Evolutionary conservation across 2,888 invertebrate species (phyloP).

Genomic region (Hololepta plana): DNA sequence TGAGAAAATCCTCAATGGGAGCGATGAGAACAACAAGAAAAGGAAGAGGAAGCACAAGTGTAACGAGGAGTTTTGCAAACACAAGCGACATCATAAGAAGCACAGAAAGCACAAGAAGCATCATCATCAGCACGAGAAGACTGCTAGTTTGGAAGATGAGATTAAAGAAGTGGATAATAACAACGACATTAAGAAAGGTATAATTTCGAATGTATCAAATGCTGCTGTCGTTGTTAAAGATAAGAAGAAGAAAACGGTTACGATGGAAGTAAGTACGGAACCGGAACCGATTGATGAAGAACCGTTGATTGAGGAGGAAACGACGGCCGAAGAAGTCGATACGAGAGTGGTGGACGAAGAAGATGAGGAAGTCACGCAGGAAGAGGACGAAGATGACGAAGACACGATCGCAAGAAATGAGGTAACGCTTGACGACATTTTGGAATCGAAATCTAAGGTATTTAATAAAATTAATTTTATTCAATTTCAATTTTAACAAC

Average conservation of each 20-base stretch:
- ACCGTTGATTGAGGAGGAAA: conserved; percentile 2
- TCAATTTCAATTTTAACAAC: conserved; percentile 5
- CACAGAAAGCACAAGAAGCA: conserved; percentile 64
- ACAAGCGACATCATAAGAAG: conserved; percentile 58
- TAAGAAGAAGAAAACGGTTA: conserved; percentile 17
- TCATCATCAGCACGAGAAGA: too few relatives aligned
- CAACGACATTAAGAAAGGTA: too few relatives aligned
- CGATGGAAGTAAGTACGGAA: conserved; percentile 29
- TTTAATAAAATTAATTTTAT: too few relatives aligned
- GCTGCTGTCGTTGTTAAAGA: too few relatives aligned
- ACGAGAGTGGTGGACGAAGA: conserved; percentile 15
- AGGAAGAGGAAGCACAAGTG: conserved; percentile 53
- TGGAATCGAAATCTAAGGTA: conserved; percentile 19
- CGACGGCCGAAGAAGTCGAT: conserved; percentile 8
- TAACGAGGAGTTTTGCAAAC: conserved; percentile 43
- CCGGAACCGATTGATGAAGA: conserved; percentile 19
- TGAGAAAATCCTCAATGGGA: conserved; percentile 30
- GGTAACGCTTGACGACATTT: conserved; percentile 24
- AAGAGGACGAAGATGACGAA: conserved; percentile 12
- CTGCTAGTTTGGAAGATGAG: conserved; percentile 19
- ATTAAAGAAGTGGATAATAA: too few relatives aligned
- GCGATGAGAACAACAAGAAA: conserved; percentile 26
- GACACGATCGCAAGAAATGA: conserved; percentile 13
- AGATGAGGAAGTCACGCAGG: conserved; percentile 23
- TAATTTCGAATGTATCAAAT: too few relatives aligned